A percentile compares a stretch with the other conserved stretches of the same genome.
Evolutionary conservation across 2,113 vertebrate genomes (phyloP).

Genomic region (Trinectes maculatus): DNA sequence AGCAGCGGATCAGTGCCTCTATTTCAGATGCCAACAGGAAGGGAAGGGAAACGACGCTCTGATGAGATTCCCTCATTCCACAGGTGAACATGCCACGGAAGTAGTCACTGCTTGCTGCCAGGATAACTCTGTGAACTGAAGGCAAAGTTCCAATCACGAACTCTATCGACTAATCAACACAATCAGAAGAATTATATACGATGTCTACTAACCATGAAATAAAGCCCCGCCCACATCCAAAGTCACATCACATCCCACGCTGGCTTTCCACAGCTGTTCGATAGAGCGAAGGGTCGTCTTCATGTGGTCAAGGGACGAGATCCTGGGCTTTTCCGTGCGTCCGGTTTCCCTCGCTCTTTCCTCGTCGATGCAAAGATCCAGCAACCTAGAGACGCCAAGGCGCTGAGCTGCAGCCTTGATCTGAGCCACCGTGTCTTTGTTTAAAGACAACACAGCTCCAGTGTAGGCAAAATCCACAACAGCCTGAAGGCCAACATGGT

Average conservation of each 20-base stretch:
- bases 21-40: constrained; percentile 81
- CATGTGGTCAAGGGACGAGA: constrained; percentile 76
- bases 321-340: constrained; percentile 1
- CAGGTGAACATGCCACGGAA: constrained; percentile 91
- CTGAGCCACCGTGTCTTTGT: constrained; percentile 9
- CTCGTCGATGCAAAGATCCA: constrained; percentile 65
- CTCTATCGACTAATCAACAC: neutral
- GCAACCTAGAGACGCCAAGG: constrained; percentile 78
- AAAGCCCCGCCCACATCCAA: constrained; percentile 78
- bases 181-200: neutral
- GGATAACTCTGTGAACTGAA: constrained; percentile 86
- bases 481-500: constrained; percentile 73
- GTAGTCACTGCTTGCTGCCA: constrained; percentile 90
- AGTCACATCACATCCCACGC: constrained; percentile 86
- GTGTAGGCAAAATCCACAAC: constrained; percentile 88
- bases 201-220: constrained; percentile 75
- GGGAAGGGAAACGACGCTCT: constrained; percentile 66
- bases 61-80: constrained; percentile 88
- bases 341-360: neutral
- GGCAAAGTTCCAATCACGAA: too few relatives aligned
- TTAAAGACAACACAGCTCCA: constrained; percentile 71
- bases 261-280: constrained; percentile 71
- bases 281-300: constrained; percentile 74
- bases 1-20: constrained; percentile 82
- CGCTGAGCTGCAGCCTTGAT: constrained; percentile 75